Conservation (phyloP, 1,140 invertebrate genomes). For the Bombus pascuorum region DNA sequence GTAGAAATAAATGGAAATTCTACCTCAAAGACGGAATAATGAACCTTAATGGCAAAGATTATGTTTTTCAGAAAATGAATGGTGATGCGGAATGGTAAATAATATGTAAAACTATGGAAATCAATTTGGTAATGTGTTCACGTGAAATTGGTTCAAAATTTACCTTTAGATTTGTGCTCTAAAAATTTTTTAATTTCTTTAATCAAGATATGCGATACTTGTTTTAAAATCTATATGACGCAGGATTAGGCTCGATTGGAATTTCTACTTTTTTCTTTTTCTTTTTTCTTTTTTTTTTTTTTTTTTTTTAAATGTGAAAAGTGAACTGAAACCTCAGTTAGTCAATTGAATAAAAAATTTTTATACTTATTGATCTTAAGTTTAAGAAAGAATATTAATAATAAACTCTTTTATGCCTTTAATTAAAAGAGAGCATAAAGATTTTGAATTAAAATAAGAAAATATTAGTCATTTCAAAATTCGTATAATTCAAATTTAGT, state of each 20-base stretch:
- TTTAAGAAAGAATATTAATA: not conserved
- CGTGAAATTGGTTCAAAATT: constrained; percentile 42
- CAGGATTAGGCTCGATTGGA: not conserved
- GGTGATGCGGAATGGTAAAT: constrained; percentile 99
- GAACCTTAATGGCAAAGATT: constrained; percentile 99
- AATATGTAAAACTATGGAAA: constrained; percentile 24
- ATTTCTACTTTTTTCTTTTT: not conserved
- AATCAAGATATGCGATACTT: constrained; percentile 3
- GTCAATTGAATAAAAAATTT: not conserved
- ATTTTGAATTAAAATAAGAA: not conserved
- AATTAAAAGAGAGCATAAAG: not conserved
- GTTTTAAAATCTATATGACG: constrained; percentile 9
- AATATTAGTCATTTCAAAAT: not conserved
- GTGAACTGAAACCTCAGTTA: constrained; percentile 19
- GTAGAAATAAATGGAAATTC: constrained; percentile 99
- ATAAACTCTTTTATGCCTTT: not conserved
- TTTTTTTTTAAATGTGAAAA: not conserved
- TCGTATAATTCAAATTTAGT: not conserved
- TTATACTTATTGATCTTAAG: not conserved
- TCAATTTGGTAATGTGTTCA: constrained; percentile 59
- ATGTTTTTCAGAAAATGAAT: constrained; percentile 98
- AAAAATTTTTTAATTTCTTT: constrained; percentile 20
- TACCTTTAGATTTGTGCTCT: not conserved
- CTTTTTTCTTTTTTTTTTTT: not conserved
- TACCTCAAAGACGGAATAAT: constrained; percentile 99